A percentile compares a stretch with the other conserved stretches of the same genome.
Conservation (phyloP, 2,888 invertebrate genomes). For the Dryobota labecula region DNA sequence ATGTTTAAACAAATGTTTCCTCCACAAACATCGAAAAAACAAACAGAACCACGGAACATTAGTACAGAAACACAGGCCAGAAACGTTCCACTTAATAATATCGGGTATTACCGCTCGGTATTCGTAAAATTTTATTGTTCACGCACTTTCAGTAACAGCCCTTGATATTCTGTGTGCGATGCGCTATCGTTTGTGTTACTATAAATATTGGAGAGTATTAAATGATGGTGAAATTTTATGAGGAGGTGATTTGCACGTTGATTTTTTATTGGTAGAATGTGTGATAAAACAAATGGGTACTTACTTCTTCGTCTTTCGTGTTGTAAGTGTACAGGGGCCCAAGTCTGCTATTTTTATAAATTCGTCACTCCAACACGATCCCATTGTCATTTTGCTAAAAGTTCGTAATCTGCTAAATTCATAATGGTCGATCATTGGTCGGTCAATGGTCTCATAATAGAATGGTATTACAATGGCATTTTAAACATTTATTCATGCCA, state of each 20-base stretch:
- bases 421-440: too few species aligned
- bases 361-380: too few species aligned
- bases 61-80: slow-evolving; percentile 37
- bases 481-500: too few species aligned
- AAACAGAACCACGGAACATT: slow-evolving; percentile 38
- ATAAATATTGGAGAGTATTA: slow-evolving; percentile 44
- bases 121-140: slow-evolving; percentile 66
- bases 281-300: neutral
- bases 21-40: slow-evolving; percentile 31
- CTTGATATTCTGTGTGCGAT: slow-evolving; percentile 31
- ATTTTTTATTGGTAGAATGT: slow-evolving; percentile 1
- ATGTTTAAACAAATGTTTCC: slow-evolving; percentile 8
- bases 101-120: slow-evolving; percentile 38
- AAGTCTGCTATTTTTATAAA: too few species aligned
- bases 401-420: too few species aligned
- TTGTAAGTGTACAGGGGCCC: too few species aligned
- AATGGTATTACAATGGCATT: too few species aligned
- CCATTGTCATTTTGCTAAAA: too few species aligned
- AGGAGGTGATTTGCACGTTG: slow-evolving; percentile 11
- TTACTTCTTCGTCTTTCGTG: neutral
- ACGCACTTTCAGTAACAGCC: slow-evolving; percentile 43
- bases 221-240: slow-evolving; percentile 30
- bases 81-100: slow-evolving; percentile 55
- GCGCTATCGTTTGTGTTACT: slow-evolving; percentile 31
- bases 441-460: too few species aligned